Percentiles rank a stretch among this genome's conserved stretches.
Evolutionary conservation across 2,888 invertebrate genomes (phyloP).

Genomic region (Ectropis crepuscularia): DNA sequence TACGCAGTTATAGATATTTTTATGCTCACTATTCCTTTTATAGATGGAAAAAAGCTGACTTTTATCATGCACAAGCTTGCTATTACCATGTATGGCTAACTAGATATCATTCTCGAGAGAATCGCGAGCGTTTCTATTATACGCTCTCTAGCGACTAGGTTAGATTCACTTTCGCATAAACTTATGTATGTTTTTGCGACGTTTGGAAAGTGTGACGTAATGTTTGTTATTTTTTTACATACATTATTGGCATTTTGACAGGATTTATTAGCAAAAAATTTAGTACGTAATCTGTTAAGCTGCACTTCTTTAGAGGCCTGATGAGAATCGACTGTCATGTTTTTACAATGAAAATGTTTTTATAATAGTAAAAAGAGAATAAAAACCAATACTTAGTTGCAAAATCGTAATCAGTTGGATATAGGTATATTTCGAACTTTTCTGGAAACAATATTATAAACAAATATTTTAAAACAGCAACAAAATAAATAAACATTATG

Average conservation of each 20-base stretch:
- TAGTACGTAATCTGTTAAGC: conserved; percentile 15
- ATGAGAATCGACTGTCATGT: too few species aligned
- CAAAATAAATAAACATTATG: too few species aligned
- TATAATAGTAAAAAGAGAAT: too few species aligned
- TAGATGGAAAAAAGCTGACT: conserved; percentile 51
- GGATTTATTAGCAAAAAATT: conserved; percentile 32
- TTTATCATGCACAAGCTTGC: conserved; percentile 54
- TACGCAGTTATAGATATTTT: conserved; percentile 60
- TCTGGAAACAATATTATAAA: too few species aligned
- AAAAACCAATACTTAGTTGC: too few species aligned
- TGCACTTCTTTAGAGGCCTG: conserved; percentile 3
- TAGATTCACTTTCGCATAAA: conserved; percentile 15
- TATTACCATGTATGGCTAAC: conserved; percentile 51
- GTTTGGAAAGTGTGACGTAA: conserved; percentile 12
- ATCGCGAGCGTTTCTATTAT: conserved; percentile 26
- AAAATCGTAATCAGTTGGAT: too few species aligned
- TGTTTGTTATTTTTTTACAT: conserved; percentile 38
- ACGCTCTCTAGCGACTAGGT: conserved; percentile 10
- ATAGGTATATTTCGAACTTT: too few species aligned
- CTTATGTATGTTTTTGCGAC: conserved; percentile 11
- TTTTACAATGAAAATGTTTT: too few species aligned
- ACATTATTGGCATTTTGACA: conserved; percentile 45
- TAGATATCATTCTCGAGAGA: conserved; percentile 43
- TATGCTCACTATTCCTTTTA: conserved; percentile 52
- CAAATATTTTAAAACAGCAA: too few species aligned